Evolutionary conservation across 2,113 vertebrate species (phyloP).

Genomic region (Salminus brasiliensis): DNA sequence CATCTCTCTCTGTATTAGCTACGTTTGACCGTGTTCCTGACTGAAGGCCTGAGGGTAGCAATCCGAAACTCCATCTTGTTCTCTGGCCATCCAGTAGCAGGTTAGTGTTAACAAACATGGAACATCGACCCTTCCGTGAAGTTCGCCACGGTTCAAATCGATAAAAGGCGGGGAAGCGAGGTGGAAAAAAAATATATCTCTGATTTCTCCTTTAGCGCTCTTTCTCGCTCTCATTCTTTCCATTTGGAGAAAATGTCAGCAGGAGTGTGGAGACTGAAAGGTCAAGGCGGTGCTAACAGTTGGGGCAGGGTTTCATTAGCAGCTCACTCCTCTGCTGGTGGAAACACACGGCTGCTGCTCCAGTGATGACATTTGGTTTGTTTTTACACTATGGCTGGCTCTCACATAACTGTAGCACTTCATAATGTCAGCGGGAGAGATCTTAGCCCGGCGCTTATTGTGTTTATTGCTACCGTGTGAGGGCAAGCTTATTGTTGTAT

Average conservation of each 20-base stretch:
- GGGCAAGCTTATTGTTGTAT: constrained; percentile 49
- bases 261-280: constrained; percentile 64
- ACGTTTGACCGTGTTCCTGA: constrained; percentile 12
- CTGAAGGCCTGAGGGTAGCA: constrained; percentile 54
- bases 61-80: constrained; percentile 63
- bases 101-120: constrained; percentile 74
- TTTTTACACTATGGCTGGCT: constrained; percentile 76
- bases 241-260: constrained; percentile 77
- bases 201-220: constrained; percentile 65
- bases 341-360: constrained; percentile 69
- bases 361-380: constrained; percentile 80
- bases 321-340: constrained; percentile 55
- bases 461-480: constrained; percentile 72
- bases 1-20: constrained; percentile 8
- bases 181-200: constrained; percentile 54
- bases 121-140: constrained; percentile 66
- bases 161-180: constrained; percentile 70
- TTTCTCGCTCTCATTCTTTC: constrained; percentile 56
- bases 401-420: constrained; percentile 71
- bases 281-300: constrained; percentile 78
- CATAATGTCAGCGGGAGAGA: constrained; percentile 77
- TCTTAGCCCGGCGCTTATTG: constrained; percentile 61
- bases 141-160: constrained; percentile 70
- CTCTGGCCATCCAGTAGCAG: constrained; percentile 61
- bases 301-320: constrained; percentile 75